Evolutionary conservation across 2,797 vertebrate species (phyloP), one percentile per base, ranked within the genome.

Genomic region (Carapus acus): DNA sequence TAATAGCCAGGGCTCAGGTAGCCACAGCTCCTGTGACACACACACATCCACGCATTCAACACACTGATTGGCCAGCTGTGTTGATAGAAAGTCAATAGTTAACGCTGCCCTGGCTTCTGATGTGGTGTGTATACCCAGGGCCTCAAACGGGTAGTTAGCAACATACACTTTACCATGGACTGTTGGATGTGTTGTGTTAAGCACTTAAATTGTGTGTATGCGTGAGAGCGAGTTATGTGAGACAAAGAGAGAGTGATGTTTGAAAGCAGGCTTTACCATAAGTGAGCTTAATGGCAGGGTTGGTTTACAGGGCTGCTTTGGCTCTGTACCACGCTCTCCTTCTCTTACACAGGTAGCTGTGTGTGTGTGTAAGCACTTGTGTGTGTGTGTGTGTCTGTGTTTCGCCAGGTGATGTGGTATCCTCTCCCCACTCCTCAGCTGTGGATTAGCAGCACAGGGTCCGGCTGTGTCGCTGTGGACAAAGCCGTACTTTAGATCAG

Each of bases 301-400:
- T 40, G 40, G 20, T 15, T 58, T 19, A 61, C n/a, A 17, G 29
- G 18, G n/a, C n/a, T n/a, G n/a, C n/a, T 27, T 36, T 64, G 47
- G 29, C 19, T 42, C 52, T 54, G 58, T 48, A 60, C 15, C 11
- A 13, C 47, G 46, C 52, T 54, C 33, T 40, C 40, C 48, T 58
- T 36, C 21, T 53, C 31, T 55, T 51, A 63, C 8, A 24, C 39
- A 18, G 19, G 22, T 51, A 15, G 14, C 23, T 6, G 36, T 40
- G 18, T 43, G 38, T 36, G 13, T 52, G 17, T 37, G n/a, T n/a
- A n/a, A n/a, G n/a, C n/a, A n/a, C n/a, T n/a, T 43, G 38, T 36
- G 13, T 52, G 17, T 37, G 13, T 50, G 38, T 44, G 22, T 14
- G 15, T 27, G 24, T 29, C 6, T 27, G 18, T 22, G 13, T 22